phyloP scores from a whole-genome alignment of 1,140 invertebrate species.

The Drosophila pandora region DNA sequence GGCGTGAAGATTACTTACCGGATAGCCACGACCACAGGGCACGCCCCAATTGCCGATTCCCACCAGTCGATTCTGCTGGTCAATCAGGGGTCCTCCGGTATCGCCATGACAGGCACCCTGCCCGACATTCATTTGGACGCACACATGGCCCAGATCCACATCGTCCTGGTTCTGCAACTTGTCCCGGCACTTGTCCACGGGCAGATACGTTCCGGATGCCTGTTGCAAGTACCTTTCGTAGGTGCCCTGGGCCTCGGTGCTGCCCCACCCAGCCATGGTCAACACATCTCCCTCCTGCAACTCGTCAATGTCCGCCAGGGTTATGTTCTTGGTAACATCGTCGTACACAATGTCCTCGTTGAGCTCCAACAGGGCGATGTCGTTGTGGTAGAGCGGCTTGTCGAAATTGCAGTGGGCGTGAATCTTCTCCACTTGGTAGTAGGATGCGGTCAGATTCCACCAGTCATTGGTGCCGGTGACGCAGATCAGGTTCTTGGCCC shows the following conservation, averaged over 20 bases:
- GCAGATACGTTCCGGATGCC: slow-evolving; percentile 48
- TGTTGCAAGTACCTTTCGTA: slow-evolving; percentile 52
- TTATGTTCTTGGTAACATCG: slow-evolving; percentile 83
- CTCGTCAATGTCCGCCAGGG: slow-evolving; percentile 61
- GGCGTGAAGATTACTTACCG: slow-evolving; percentile 38
- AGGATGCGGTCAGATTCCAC: slow-evolving; percentile 27
- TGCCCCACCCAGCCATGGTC: slow-evolving; percentile 86
- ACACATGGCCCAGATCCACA: slow-evolving; percentile 85
- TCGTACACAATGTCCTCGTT: slow-evolving; percentile 70
- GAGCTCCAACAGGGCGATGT: slow-evolving; percentile 85
- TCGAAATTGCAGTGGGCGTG: slow-evolving; percentile 78
- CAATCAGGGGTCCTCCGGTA: slow-evolving; percentile 67
- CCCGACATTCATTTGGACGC: slow-evolving; percentile 85
- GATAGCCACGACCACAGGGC: slow-evolving; percentile 85
- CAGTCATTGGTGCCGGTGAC: slow-evolving; percentile 54
- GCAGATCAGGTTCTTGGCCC: slow-evolving; percentile 40
- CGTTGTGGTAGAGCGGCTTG: slow-evolving; percentile 83
- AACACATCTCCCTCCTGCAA: slow-evolving; percentile 63
- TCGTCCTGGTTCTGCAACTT: slow-evolving; percentile 43
- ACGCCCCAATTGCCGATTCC: slow-evolving; percentile 84
- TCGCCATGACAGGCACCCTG: slow-evolving; percentile 83
- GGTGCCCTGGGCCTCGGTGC: slow-evolving; percentile 32
- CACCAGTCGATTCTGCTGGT: slow-evolving; percentile 54
- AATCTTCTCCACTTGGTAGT: slow-evolving; percentile 55
- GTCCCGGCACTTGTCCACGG: slow-evolving; percentile 35